Evolutionary conservation across 2,797 vertebrate genomes (phyloP).

Genomic region (Sebastes nivosus): DNA sequence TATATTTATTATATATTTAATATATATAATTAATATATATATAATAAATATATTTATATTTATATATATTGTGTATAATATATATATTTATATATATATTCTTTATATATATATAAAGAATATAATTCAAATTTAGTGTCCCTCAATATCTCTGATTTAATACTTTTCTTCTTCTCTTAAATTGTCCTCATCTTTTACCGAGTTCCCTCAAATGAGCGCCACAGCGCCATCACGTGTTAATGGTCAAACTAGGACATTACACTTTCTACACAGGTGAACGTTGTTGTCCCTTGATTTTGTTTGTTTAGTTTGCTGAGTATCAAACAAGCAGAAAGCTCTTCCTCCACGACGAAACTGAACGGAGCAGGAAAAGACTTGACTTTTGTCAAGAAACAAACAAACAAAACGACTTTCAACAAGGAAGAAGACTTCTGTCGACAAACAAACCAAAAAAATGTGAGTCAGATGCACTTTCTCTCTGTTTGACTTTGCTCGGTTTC

Average conservation of each 20-base stretch:
- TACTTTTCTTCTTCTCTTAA: not conserved
- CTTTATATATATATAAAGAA: not conserved
- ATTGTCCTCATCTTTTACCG: not conserved
- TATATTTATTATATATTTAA: no score
- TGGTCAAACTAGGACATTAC: not conserved
- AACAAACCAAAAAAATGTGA: not conserved
- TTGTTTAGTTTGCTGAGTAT: no score
- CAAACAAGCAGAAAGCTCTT: no score
- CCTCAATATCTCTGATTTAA: not conserved
- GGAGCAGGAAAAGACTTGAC: not conserved
- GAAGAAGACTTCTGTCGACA: not conserved
- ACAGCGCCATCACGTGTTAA: slow-evolving; percentile 14
- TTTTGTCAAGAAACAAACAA: not conserved
- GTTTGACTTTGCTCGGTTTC: not conserved
- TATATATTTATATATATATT: no score
- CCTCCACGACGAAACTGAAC: not conserved
- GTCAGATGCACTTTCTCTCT: not conserved
- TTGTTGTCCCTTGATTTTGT: not conserved
- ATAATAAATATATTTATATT: no score
- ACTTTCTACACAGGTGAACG: not conserved
- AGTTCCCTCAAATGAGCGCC: not conserved
- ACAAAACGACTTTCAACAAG: no score
- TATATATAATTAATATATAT: no score
- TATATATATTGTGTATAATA: no score
- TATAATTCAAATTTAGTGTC: not conserved